Percentiles rank a stretch among this genome's conserved stretches.
Conservation (phyloP, 2,113 vertebrate genomes). For the Tychaedon coryphoeus region DNA sequence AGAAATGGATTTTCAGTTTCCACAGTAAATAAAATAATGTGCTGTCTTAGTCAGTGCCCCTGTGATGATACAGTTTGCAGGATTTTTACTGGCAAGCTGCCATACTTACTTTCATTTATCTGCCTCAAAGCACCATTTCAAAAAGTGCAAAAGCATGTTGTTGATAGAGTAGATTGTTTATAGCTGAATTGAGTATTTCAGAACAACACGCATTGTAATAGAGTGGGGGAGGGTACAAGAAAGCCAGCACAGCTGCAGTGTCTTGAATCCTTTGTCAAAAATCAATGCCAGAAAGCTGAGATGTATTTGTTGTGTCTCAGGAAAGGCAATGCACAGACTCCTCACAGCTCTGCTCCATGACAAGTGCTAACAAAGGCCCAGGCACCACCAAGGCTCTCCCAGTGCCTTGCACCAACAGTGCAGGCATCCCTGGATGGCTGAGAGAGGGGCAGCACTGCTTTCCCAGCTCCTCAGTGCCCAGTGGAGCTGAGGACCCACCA, state of each 20-base stretch:
- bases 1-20: constrained; percentile 74
- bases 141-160: constrained; percentile 99
- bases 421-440: constrained; percentile 9
- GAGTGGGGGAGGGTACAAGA: constrained; percentile 69
- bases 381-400: not conserved
- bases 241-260: constrained; percentile 70
- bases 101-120: constrained; percentile 88
- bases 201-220: constrained; percentile 84
- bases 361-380: constrained; percentile 61
- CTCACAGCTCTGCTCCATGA: constrained; percentile 54
- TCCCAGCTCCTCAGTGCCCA: not conserved
- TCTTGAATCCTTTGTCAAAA: constrained; percentile 70
- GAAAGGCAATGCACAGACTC: constrained; percentile 54
- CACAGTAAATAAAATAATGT: constrained; percentile 69
- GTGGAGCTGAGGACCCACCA: not conserved
- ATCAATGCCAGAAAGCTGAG: constrained; percentile 62
- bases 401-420: constrained; percentile 5
- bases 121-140: constrained; percentile 87
- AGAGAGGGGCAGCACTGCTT: not conserved
- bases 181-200: constrained; percentile 85
- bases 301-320: constrained; percentile 57
- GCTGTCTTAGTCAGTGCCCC: constrained; percentile 66
- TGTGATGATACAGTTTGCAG: constrained; percentile 74
- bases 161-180: constrained; percentile 91
- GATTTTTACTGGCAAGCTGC: constrained; percentile 85